Evolutionary conservation across 2,888 invertebrate genomes (phyloP).

Genomic region (Lasiommata megera): DNA sequence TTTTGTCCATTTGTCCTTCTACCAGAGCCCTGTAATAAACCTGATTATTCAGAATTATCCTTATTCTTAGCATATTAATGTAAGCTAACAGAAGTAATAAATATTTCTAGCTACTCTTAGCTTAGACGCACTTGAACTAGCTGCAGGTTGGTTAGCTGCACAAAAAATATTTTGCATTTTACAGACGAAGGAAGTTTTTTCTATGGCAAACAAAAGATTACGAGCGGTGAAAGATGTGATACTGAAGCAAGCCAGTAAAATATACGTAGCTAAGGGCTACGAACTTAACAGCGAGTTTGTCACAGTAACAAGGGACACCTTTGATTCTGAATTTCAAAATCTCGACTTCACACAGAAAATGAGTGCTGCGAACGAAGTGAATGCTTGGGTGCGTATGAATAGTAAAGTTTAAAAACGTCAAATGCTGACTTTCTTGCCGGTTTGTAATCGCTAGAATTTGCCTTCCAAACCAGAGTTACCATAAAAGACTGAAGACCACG

Average conservation of each 20-base stretch:
- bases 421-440: neutral
- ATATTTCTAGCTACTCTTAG: too few relatives aligned
- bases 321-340: slow-evolving; percentile 82
- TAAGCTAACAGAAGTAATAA: too few relatives aligned
- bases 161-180: slow-evolving; percentile 12
- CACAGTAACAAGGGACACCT: slow-evolving; percentile 77
- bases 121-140: too few relatives aligned
- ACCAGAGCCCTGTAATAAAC: too few relatives aligned
- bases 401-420: neutral
- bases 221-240: slow-evolving; percentile 69
- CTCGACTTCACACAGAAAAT: slow-evolving; percentile 80
- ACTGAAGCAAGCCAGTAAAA: slow-evolving; percentile 84
- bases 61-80: too few relatives aligned
- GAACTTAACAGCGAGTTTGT: slow-evolving; percentile 79
- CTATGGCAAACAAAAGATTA: slow-evolving; percentile 40
- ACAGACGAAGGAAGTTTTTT: slow-evolving; percentile 57
- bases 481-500: too few relatives aligned
- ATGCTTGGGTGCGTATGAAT: slow-evolving; percentile 83
- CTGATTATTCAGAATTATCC: too few relatives aligned
- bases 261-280: slow-evolving; percentile 80
- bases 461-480: too few relatives aligned
- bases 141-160: too few relatives aligned
- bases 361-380: slow-evolving; percentile 82
- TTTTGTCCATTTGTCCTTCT: too few relatives aligned
- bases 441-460: too few relatives aligned